Percentiles rank a stretch among this genome's conserved stretches.
phyloP scores from a whole-genome alignment of 2,888 invertebrate species.

The Hemaris fuciformis region DNA sequence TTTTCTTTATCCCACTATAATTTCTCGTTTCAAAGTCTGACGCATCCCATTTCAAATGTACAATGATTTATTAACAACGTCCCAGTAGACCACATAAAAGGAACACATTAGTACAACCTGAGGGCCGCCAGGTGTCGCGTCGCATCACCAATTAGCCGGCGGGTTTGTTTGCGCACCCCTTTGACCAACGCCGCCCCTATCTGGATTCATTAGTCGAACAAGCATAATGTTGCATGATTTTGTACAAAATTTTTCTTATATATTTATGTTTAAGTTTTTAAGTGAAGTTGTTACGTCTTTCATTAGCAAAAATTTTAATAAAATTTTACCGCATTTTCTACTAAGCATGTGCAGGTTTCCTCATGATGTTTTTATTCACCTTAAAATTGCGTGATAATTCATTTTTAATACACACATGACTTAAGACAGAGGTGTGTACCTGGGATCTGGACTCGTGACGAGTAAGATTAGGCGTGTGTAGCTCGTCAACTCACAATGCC shows the following conservation, averaged over 20 bases:
- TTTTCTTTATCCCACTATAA: neutral
- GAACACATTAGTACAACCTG: neutral
- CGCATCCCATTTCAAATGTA: neutral
- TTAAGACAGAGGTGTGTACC: too few relatives aligned
- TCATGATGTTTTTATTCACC: too few relatives aligned
- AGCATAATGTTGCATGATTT: slow-evolving; percentile 21
- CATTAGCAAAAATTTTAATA: too few relatives aligned
- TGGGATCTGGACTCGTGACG: too few relatives aligned
- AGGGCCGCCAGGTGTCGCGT: slow-evolving; percentile 31
- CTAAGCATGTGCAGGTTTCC: too few relatives aligned
- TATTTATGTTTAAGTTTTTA: neutral
- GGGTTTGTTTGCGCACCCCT: neutral
- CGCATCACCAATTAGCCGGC: slow-evolving; percentile 31
- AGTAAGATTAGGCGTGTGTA: too few relatives aligned
- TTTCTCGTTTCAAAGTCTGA: neutral
- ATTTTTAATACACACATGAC: too few relatives aligned
- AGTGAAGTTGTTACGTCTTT: too few relatives aligned
- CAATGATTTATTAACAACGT: slow-evolving; percentile 11
- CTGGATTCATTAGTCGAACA: slow-evolving; percentile 27
- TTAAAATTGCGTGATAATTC: too few relatives aligned
- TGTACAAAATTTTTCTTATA: neutral
- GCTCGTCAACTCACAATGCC: too few relatives aligned
- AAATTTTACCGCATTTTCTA: too few relatives aligned
- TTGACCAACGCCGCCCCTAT: neutral
- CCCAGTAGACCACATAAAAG: too few relatives aligned